Evolutionary conservation across 2,797 vertebrate genomes (phyloP).

Genomic region (Macrochelys suwanniensis): DNA sequence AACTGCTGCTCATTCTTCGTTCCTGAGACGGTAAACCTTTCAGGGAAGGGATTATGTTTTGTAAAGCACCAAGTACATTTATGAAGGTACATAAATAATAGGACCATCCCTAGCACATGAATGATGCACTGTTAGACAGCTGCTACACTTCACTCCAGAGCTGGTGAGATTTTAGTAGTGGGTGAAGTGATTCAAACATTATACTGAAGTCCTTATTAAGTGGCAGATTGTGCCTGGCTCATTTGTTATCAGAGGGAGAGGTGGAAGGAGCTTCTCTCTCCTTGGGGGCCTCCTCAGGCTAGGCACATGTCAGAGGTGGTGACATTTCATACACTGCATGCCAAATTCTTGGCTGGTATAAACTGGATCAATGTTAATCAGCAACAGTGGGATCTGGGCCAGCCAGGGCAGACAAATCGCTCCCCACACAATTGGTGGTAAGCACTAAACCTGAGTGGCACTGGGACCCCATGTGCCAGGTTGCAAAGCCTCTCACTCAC

Average conservation of each 20-base stretch:
- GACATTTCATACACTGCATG: not conserved
- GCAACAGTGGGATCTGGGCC: not conserved
- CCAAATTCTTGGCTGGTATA: not conserved
- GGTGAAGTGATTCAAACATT: not conserved
- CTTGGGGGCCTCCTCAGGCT: not conserved
- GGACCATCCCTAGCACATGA: not conserved
- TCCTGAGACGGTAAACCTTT: not conserved
- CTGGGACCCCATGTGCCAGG: not conserved
- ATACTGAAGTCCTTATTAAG: not conserved
- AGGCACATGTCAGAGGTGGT: not conserved
- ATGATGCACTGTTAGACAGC: not conserved
- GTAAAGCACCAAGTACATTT: not conserved
- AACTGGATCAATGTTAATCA: not conserved
- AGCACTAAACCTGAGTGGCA: not conserved
- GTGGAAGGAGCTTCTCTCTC: not conserved
- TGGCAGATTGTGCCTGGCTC: not conserved
- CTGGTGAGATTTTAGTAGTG: not conserved
- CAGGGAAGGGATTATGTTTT: not conserved
- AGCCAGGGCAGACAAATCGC: too few species aligned
- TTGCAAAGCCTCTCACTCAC: not conserved
- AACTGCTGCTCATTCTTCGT: not conserved
- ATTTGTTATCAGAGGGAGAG: not conserved
- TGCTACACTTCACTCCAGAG: not conserved
- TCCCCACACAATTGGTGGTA: too few species aligned
- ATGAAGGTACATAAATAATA: constrained; percentile 4